These are phyloP conservation scores for Thereva nobilitata DNA, from an alignment of 2,888 invertebrate species.

Conservation along the genomic window DNA sequence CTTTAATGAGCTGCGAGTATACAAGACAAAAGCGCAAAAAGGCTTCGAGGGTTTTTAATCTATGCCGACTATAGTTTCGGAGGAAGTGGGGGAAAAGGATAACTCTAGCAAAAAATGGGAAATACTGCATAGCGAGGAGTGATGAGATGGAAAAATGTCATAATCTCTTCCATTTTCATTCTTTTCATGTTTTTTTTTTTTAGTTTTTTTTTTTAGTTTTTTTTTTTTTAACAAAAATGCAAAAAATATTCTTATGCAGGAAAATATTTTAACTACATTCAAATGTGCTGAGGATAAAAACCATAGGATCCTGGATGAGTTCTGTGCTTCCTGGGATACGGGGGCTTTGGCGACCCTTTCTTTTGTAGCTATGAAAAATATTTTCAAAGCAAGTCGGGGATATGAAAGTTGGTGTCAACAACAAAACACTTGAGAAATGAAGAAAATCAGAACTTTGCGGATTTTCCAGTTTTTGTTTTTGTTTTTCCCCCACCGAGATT, in stretches of 20 bases:
- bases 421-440: too few relatives aligned
- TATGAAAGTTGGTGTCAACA: too few relatives aligned
- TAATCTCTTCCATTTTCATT: slow-evolving; percentile 2
- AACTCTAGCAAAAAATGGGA: not conserved
- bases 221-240: slow-evolving; percentile 15
- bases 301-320: not conserved
- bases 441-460: too few relatives aligned
- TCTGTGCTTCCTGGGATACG: not conserved
- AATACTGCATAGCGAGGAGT: slow-evolving; percentile 24
- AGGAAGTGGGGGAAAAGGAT: slow-evolving; percentile 1
- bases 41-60: slow-evolving; percentile 41
- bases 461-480: too few relatives aligned
- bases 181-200: not conserved
- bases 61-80: slow-evolving; percentile 26
- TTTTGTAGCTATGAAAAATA: too few relatives aligned
- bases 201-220: slow-evolving; percentile 8
- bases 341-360: too few relatives aligned
- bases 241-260: slow-evolving; percentile 6
- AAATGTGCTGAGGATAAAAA: not conserved
- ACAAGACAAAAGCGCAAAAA: slow-evolving; percentile 32
- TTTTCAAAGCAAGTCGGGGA: too few relatives aligned
- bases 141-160: slow-evolving; percentile 32
- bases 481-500: too few relatives aligned
- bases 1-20: slow-evolving; percentile 34
- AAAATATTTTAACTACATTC: not conserved